These are phyloP conservation scores for Diphyllodes magnificus DNA, from an alignment of 2,113 vertebrate genomes.

Conservation along the genomic window DNA sequence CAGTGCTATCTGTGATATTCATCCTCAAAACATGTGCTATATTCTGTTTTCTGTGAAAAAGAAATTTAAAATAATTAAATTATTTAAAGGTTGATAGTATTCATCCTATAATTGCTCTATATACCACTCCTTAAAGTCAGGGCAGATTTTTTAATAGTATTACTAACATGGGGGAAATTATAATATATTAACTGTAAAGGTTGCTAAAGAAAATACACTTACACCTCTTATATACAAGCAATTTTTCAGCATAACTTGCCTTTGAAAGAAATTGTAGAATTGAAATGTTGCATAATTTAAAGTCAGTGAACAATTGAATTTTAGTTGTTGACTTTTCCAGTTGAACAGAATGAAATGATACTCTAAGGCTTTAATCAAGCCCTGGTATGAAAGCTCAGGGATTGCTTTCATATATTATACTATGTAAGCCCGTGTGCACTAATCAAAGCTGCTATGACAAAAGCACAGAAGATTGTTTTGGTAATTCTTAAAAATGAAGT, in stretches of 20 bases:
- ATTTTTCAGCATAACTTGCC: not conserved
- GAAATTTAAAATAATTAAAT: not conserved
- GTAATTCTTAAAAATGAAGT: not conserved
- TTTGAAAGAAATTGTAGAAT: not conserved
- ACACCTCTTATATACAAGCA: accelerated
- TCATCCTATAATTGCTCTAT: not conserved
- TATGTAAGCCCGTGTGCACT: not conserved
- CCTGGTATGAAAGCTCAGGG: not conserved
- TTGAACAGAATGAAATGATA: not conserved
- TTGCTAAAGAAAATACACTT: not conserved
- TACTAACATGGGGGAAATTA: not conserved
- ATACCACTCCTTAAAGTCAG: not conserved
- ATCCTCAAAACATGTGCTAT: not conserved
- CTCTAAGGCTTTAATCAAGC: not conserved
- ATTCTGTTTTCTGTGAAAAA: not conserved
- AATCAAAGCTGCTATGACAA: not conserved
- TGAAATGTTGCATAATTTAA: not conserved
- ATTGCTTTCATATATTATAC: not conserved
- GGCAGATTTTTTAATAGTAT: not conserved
- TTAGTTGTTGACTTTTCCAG: not conserved
- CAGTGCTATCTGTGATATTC: not conserved
- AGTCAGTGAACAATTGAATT: not conserved
- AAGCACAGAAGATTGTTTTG: not conserved
- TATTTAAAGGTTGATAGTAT: not conserved
- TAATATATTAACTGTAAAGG: not conserved